phyloP scores from a whole-genome alignment of 2,797 vertebrate genomes.

The Enteromius fasciolatus region DNA sequence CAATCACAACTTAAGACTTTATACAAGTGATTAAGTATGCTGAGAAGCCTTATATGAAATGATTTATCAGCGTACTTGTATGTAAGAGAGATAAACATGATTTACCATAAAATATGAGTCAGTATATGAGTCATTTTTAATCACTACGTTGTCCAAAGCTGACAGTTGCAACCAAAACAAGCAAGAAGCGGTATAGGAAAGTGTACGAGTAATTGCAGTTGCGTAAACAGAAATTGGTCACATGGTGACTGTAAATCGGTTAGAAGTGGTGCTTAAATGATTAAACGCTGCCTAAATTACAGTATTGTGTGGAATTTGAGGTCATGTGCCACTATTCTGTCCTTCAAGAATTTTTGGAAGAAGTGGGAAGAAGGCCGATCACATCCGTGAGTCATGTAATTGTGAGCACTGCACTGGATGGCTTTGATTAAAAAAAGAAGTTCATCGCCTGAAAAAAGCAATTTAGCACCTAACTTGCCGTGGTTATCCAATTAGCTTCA shows the following conservation, averaged over 20 bases:
- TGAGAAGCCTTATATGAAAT: not conserved
- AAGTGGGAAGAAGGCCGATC: conserved; percentile 77
- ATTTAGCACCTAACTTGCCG: conserved; percentile 79
- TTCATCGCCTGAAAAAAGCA: conserved; percentile 70
- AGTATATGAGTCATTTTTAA: conserved; percentile 81
- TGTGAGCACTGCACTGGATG: conserved; percentile 71
- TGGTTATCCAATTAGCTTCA: conserved; percentile 81
- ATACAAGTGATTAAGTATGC: not conserved
- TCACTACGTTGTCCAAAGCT: conserved; percentile 67
- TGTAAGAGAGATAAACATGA: conserved; percentile 57
- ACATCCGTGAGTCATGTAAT: conserved; percentile 79
- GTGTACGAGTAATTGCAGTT: conserved; percentile 27
- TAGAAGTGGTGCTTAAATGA: not conserved
- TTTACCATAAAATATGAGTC: conserved; percentile 77
- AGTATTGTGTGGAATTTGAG: conserved; percentile 29
- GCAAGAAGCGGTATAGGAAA: conserved; percentile 26
- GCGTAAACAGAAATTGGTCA: conserved; percentile 16
- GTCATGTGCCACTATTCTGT: conserved; percentile 67
- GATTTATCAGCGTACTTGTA: conserved; percentile 13
- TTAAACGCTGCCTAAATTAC: conserved; percentile 44
- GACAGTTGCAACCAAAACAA: conserved; percentile 55
- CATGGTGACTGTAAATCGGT: not conserved
- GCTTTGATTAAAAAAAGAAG: conserved; percentile 70
- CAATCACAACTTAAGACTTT: not conserved
- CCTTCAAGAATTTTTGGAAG: conserved; percentile 66